Percentiles rank a stretch among this genome's conserved stretches.
Evolutionary conservation across 2,797 vertebrate genomes (phyloP).

Genomic region (Sebastes iracundus): DNA sequence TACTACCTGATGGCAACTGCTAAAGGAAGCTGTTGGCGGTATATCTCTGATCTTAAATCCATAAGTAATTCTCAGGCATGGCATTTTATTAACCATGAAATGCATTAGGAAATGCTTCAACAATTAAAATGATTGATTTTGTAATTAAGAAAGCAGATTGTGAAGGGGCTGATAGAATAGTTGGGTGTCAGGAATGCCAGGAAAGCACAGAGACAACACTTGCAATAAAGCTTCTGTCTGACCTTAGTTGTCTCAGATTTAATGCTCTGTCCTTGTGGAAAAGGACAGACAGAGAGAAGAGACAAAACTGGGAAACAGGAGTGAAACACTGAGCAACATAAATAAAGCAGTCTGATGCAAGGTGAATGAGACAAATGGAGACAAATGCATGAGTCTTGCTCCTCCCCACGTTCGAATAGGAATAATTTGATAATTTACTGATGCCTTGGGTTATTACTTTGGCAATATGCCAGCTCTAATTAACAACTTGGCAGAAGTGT

Average conservation of each 20-base stretch:
- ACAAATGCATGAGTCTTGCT: background rate
- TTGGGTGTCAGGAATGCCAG: background rate
- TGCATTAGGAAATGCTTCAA: background rate
- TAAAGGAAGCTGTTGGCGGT: background rate
- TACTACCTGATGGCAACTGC: background rate
- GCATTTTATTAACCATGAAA: background rate
- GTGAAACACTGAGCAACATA: constrained; percentile 11
- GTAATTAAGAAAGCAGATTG: background rate
- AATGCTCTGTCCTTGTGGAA: background rate
- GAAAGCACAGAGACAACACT: background rate
- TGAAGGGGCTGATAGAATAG: background rate
- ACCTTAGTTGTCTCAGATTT: background rate
- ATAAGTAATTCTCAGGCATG: background rate
- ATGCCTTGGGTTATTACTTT: constrained; percentile 36
- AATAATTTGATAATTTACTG: constrained; percentile 46
- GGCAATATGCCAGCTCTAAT: constrained; percentile 34
- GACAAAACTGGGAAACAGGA: background rate
- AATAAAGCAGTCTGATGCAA: background rate
- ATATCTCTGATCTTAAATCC: background rate
- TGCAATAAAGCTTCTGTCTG: background rate
- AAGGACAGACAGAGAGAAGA: background rate
- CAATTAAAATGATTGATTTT: background rate
- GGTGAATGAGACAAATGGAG: background rate
- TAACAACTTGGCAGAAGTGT: constrained; percentile 45
- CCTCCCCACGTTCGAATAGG: background rate